These are phyloP conservation scores for Microplitis deprimator DNA, from an alignment of 2,888 invertebrate genomes.

Conservation along the genomic window DNA sequence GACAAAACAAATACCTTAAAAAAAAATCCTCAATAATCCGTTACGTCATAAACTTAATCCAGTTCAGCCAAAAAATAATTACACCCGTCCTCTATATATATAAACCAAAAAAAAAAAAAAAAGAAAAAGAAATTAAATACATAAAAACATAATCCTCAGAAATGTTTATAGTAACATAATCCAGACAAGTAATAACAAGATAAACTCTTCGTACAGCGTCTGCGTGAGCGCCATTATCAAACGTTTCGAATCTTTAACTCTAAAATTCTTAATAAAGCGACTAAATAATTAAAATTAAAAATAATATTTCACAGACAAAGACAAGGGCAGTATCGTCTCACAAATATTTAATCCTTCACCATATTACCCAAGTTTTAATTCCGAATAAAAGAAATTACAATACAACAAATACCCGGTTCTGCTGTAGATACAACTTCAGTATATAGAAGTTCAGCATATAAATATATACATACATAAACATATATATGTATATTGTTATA, in stretches of 20 bases:
- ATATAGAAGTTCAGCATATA: neutral
- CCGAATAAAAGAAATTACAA: neutral
- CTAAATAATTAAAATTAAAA: too few relatives aligned
- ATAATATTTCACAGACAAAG: too few relatives aligned
- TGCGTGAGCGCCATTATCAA: too few relatives aligned
- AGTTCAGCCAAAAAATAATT: neutral
- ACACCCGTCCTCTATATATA: neutral
- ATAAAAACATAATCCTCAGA: neutral
- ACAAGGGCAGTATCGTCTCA: too few relatives aligned
- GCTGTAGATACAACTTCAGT: neutral
- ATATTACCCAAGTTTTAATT: neutral
- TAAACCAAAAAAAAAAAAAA: neutral
- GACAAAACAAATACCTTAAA: neutral
- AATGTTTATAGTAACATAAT: too few relatives aligned
- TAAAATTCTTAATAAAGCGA: too few relatives aligned
- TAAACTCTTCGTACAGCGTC: too few relatives aligned
- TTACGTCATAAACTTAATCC: neutral
- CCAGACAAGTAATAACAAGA: too few relatives aligned
- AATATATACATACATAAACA: neutral
- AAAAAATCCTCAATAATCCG: neutral
- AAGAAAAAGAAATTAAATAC: neutral
- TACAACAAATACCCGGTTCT: neutral
- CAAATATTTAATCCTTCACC: neutral
- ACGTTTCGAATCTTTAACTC: too few relatives aligned
- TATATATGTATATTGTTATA: neutral